Evolutionary conservation across 2,888 invertebrate genomes (phyloP), one percentile per base, ranked within the genome.

Genomic region (Yponomeuta sedellus): DNA sequence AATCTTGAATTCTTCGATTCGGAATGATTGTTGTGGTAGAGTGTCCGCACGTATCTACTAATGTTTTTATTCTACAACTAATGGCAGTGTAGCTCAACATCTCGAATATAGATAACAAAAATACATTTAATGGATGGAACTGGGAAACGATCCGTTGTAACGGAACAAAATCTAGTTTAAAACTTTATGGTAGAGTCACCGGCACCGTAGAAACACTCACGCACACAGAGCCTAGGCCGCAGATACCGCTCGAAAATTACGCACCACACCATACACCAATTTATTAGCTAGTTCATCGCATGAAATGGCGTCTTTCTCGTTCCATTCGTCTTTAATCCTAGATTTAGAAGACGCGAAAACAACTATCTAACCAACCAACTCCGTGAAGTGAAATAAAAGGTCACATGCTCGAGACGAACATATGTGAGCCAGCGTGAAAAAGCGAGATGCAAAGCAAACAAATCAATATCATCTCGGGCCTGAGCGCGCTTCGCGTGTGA

Each of bases 361-460:
- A 89, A 86, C 83, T 83, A 83, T 83, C 81, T 80, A 78, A 73
- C 79, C 74, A 52, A 12, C 44, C 10, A 75, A 80, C 77, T 81
- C 80, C 77, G 78, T 81, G 78, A 78, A 82, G 83, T 84, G 2
- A 87, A 88, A 85, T 84, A 85, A 83, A 91, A 91, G 88, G 88
- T 88, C 88, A 88, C 75, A 77, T 75, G 69, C 75, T 71, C 74
- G 88, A 84, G 82, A 89, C 78, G 73, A 75, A 82, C 77, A 77
- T 83, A 86, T 80, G 75, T 73, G 72, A 74, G 73, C 72, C 76
- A 77, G 77, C 77, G 79, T 74, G 88, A 71, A 76, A 77, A 84
- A 90, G 76, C 83, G 91, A 88, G 92, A 89, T 80, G 86, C 87
- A 85, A 86, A 88, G 91, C 92, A 91, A 92, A 92, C 92, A 92